phyloP scores from a whole-genome alignment of 1,140 invertebrate genomes.

The Tetramorium simillimum region DNA sequence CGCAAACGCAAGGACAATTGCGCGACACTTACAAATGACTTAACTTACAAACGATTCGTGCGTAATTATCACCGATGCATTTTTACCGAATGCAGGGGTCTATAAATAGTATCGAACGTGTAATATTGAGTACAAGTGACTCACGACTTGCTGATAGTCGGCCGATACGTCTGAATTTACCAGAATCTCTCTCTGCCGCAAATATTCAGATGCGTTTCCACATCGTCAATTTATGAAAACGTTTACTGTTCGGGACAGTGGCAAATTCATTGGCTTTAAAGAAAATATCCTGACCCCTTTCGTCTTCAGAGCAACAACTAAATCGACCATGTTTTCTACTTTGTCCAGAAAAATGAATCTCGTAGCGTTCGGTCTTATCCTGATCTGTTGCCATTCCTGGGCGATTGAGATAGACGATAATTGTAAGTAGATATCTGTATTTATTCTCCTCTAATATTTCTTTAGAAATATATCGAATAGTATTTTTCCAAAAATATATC shows the following conservation, averaged over 20 bases:
- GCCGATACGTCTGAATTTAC: not conserved
- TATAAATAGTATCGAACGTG: not conserved
- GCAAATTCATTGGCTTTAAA: too few relatives aligned
- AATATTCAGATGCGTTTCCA: not conserved
- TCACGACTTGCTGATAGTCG: too few relatives aligned
- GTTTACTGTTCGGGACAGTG: not conserved
- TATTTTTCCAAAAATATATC: not conserved
- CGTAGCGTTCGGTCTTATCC: constrained; percentile 7
- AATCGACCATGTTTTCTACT: not conserved
- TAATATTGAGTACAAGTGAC: too few relatives aligned
- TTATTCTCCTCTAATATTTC: not conserved
- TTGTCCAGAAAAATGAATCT: constrained; percentile 33
- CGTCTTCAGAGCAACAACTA: not conserved
- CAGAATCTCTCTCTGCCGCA: not conserved
- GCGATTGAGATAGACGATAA: constrained; percentile 12
- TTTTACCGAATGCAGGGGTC: not conserved
- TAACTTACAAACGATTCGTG: too few relatives aligned
- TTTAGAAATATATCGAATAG: not conserved
- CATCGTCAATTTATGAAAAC: not conserved
- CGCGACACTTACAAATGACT: too few relatives aligned
- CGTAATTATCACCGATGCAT: not conserved
- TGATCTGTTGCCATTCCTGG: not conserved
- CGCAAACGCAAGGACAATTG: not conserved
- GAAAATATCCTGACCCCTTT: too few relatives aligned
- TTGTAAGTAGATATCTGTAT: constrained; percentile 21